These are phyloP conservation scores for Lasioglossum calceatum DNA, from an alignment of 2,888 invertebrate species.

Conservation along the genomic window DNA sequence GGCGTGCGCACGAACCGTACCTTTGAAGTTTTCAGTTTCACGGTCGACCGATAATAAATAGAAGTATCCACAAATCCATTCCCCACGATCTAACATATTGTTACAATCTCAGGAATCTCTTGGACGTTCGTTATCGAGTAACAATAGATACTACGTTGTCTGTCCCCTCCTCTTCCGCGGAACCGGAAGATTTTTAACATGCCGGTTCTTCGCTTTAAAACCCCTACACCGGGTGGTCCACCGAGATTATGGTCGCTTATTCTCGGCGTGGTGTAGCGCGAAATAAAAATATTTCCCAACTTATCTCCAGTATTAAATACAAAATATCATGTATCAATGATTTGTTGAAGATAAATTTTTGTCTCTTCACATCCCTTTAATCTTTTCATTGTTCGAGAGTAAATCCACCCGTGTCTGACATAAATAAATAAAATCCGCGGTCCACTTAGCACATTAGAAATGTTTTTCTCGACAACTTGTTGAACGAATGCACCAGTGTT, in stretches of 20 bases:
- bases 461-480: too few relatives aligned
- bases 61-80: constrained; percentile 46
- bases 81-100: constrained; percentile 51
- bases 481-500: too few relatives aligned
- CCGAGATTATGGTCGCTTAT: too few relatives aligned
- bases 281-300: neutral
- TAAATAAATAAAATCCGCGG: too few relatives aligned
- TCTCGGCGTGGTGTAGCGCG: neutral
- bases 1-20: constrained; percentile 9
- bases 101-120: constrained; percentile 38
- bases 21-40: constrained; percentile 55
- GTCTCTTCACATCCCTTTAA: too few relatives aligned
- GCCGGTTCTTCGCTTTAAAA: constrained; percentile 6
- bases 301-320: neutral
- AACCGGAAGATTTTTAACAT: constrained; percentile 7
- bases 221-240: neutral
- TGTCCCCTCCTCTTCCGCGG: neutral
- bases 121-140: constrained; percentile 48
- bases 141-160: constrained; percentile 42
- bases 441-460: too few relatives aligned
- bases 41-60: constrained; percentile 51
- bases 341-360: too few relatives aligned
- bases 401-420: too few relatives aligned
- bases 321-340: too few relatives aligned
- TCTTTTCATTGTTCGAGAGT: too few relatives aligned